phyloP scores from a whole-genome alignment of 2,797 vertebrate genomes.

The Lepilemur ruficaudatus region DNA sequence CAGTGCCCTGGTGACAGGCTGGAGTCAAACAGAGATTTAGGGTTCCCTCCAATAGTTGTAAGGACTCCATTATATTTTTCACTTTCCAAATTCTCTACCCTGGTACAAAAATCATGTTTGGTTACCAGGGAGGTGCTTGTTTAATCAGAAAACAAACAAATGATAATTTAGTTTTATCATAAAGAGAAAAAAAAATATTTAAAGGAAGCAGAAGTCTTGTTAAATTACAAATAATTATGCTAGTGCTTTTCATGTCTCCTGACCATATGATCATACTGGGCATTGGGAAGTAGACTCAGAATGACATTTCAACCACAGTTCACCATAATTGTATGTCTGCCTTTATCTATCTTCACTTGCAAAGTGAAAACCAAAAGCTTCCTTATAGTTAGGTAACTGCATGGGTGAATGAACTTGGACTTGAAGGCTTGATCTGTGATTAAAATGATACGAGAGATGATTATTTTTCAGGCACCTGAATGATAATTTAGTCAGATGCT shows the following conservation, averaged over 20 bases:
- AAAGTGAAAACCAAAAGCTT: neutral
- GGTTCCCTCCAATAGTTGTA: neutral
- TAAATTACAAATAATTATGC: neutral
- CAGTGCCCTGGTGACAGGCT: neutral
- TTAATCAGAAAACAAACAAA: conserved; percentile 7
- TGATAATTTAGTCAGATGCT: neutral
- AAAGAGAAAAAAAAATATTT: neutral
- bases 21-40: neutral
- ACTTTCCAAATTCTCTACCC: neutral
- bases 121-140: neutral
- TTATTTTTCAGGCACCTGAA: neutral
- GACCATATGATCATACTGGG: neutral
- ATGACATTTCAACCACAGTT: neutral
- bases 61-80: neutral
- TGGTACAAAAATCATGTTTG: neutral
- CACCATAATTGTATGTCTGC: neutral
- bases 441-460: neutral
- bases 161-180: neutral
- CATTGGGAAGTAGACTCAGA: neutral
- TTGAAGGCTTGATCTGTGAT: neutral
- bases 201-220: neutral
- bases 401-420: neutral
- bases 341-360: neutral
- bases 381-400: neutral
- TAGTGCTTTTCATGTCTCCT: neutral